Evolutionary conservation across 2,888 invertebrate genomes (phyloP).

Genomic region (Lasioglossum pauxillum): DNA sequence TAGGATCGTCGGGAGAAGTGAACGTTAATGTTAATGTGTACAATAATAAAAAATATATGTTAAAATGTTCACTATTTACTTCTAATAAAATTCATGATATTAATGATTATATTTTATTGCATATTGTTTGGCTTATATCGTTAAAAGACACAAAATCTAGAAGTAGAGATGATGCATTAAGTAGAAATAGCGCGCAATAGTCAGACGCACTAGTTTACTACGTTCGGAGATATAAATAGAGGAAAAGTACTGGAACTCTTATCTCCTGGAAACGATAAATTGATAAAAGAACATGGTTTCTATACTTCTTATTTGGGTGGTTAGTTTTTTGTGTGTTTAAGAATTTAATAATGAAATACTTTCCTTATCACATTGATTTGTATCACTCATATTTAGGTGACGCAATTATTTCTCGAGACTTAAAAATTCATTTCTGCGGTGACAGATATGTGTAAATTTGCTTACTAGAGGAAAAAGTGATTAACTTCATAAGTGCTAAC

Average conservation of each 20-base stretch:
- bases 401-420: background rate
- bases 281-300: background rate
- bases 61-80: background rate
- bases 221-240: background rate
- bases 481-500: background rate
- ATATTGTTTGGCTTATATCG: background rate
- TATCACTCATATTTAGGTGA: background rate
- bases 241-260: background rate
- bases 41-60: background rate
- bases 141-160: background rate
- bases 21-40: background rate
- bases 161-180: background rate
- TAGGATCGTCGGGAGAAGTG: background rate
- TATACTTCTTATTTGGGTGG: background rate
- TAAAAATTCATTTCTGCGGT: background rate
- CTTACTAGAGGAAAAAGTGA: background rate
- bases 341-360: background rate
- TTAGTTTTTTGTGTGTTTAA: background rate
- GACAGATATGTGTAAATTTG: background rate
- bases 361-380: background rate
- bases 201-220: background rate
- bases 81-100: background rate
- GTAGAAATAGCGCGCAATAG: background rate
- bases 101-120: background rate
- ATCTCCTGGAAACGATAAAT: background rate